Percentiles rank a stretch among this genome's conserved stretches.
phyloP scores from a whole-genome alignment of 2,797 vertebrate species.

The Chelon labrosus region DNA sequence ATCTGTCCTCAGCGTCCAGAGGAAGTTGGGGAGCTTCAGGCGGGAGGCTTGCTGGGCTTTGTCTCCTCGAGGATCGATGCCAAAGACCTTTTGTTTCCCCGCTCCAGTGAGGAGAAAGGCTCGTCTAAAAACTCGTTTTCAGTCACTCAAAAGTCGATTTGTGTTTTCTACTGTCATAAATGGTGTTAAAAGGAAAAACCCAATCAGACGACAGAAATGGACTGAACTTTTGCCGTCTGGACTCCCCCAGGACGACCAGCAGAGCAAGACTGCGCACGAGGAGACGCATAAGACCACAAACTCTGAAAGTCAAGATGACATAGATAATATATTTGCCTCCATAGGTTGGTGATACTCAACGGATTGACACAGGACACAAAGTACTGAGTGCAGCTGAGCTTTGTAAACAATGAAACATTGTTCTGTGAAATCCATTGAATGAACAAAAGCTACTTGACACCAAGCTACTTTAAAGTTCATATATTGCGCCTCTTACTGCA shows the following conservation, averaged over 20 bases:
- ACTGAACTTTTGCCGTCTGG: neutral
- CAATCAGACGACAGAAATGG: neutral
- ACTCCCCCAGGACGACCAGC: neutral
- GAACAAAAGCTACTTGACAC: neutral
- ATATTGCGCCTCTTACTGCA: neutral
- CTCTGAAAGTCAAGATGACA: constrained; percentile 61
- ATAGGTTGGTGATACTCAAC: constrained; percentile 67
- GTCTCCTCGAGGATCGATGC: constrained; percentile 28
- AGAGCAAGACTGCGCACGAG: neutral
- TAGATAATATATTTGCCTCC: constrained; percentile 84
- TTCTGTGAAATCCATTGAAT: neutral
- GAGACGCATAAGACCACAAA: neutral
- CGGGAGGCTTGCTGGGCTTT: constrained; percentile 52
- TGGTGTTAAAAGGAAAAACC: constrained; percentile 2
- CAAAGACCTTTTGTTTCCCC: constrained; percentile 20
- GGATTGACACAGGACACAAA: neutral
- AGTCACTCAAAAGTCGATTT: constrained; percentile 15
- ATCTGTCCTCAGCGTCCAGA: constrained; percentile 67
- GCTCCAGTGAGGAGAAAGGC: neutral
- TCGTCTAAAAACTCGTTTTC: constrained; percentile 33
- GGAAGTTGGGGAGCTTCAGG: constrained; percentile 69
- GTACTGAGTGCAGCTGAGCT: neutral
- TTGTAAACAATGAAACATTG: neutral
- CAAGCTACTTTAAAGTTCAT: neutral
- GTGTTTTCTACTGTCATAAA: constrained; percentile 9